Percentiles rank a stretch among this genome's conserved stretches.
Evolutionary conservation across 2,888 invertebrate species (phyloP).

Genomic region (Gymnocheta viridis): DNA sequence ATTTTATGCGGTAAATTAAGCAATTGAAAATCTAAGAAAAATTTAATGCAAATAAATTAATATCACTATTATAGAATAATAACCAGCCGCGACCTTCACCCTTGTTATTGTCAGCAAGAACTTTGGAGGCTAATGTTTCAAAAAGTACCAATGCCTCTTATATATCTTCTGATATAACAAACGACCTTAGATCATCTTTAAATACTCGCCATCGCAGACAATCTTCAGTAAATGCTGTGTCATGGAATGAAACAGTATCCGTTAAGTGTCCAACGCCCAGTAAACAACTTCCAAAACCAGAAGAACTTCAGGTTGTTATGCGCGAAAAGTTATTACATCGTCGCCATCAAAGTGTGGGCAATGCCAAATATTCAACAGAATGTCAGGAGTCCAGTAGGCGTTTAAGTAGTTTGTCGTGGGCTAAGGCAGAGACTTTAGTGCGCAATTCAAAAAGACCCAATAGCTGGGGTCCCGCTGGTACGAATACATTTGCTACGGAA

Average conservation of each 20-base stretch:
- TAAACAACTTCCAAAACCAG: conserved; percentile 39
- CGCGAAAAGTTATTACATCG: conserved; percentile 78
- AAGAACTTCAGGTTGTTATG: conserved; percentile 75
- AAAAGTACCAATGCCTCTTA: conserved; percentile 75
- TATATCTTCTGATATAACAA: conserved; percentile 74
- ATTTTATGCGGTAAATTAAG: conserved; percentile 76
- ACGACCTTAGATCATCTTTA: conserved; percentile 70
- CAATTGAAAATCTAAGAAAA: neutral
- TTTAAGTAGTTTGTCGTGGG: conserved; percentile 77
- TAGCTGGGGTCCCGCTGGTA: conserved; percentile 82
- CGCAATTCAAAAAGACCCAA: conserved; percentile 76
- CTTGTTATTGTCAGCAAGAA: conserved; percentile 42
- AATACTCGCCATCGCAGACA: conserved; percentile 77
- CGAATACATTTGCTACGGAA: conserved; percentile 80
- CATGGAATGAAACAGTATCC: conserved; percentile 82
- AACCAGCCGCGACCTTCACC: conserved; percentile 21
- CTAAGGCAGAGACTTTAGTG: conserved; percentile 75
- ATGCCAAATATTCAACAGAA: conserved; percentile 78
- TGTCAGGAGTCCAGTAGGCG: conserved; percentile 76
- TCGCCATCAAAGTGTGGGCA: conserved; percentile 80
- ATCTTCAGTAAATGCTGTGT: conserved; percentile 81
- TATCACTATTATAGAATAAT: conserved; percentile 38
- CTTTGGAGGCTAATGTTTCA: conserved; percentile 41
- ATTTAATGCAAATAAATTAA: neutral
- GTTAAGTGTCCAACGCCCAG: conserved; percentile 74